Base-by-base conservation (phyloP, 2,888 invertebrate genomes). In the Chrysodeixis includens region DNA sequence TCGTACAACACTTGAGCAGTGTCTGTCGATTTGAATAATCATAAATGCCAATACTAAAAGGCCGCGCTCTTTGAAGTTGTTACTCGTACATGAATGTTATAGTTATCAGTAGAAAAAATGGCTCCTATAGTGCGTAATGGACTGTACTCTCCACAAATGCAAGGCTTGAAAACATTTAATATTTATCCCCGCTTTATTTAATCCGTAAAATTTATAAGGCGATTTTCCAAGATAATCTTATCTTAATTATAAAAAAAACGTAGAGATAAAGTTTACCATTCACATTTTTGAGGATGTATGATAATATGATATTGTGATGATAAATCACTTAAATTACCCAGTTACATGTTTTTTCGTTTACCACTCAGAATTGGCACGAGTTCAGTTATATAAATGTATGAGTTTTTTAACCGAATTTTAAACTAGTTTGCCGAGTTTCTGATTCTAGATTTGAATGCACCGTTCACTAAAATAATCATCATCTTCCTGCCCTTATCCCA, bases 21-120 rank as follows among this genome's bases (percentile, higher is more conserved):
- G 82, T 77, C 76, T 82, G 82, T 79, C 78, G 76, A 81, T 78
- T 79, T 79, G 79, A 81, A 83, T 82, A 82, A 59, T 61, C 69
- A 69, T 54, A 66, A 66, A 68, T 62, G 69, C 61, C 53, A 78
- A 74, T 74, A 73, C 74, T 74, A 77, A 74, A 74, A 76, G 62
- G 72, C 76, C 66, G 74, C 66, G 26, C 35, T 59, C 76, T 74
- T 76, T 74, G 74, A 74, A 56, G 72, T 60, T 8, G 54, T 46
- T 71, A 9, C n/a, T n/a, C n/a, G n/a, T n/a, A n/a, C 59, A 14
- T 26, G 16, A 54, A 22, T 51, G 44, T 56, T 56, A 56, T 40
- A 76, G 66, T 54, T 65, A 46, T 46, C 57, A 5, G 1, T 30
- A 44, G 26, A 49, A 55, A 58, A 52, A 63, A 55, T 61, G 12